Evolutionary conservation across 2,888 invertebrate genomes (phyloP).

Genomic region (Phaonia tiefii): DNA sequence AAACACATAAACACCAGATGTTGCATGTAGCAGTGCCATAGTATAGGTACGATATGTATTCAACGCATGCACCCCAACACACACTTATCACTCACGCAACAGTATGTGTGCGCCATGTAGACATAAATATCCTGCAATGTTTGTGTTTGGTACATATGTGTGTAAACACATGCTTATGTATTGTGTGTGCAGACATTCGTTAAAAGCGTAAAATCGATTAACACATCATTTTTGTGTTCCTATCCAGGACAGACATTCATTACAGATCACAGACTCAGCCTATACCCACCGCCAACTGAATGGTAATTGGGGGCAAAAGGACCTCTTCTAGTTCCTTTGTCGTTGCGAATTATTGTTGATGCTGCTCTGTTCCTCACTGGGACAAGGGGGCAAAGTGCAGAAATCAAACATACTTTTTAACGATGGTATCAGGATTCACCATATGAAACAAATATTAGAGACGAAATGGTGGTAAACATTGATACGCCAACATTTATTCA

Average conservation of each 20-base stretch:
- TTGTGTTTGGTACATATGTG: conserved; percentile 5
- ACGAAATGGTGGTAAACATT: not conserved
- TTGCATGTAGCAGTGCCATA: conserved; percentile 21
- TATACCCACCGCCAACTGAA: not conserved
- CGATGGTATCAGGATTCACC: conserved; percentile 13
- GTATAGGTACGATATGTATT: not conserved
- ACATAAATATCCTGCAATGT: conserved; percentile 18
- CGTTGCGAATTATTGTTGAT: not conserved
- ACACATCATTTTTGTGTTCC: conserved; percentile 57
- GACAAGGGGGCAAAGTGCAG: not conserved
- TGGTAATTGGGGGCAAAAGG: not conserved
- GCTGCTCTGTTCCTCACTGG: not conserved
- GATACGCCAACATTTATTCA: not conserved
- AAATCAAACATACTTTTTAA: conserved; percentile 35
- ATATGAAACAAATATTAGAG: not conserved
- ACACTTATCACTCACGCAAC: not conserved
- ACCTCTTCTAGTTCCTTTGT: not conserved
- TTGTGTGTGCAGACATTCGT: conserved; percentile 21
- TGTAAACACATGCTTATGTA: conserved; percentile 17
- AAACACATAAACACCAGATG: conserved; percentile 62
- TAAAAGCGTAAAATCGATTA: conserved; percentile 63
- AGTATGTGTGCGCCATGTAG: not conserved
- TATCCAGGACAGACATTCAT: not conserved
- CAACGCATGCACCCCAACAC: conserved; percentile 2
- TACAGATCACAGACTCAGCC: not conserved